Evolutionary conservation across 2,888 invertebrate genomes (phyloP), one percentile per base, ranked within the genome.

Genomic region (Caenorhabditis panamensis): DNA sequence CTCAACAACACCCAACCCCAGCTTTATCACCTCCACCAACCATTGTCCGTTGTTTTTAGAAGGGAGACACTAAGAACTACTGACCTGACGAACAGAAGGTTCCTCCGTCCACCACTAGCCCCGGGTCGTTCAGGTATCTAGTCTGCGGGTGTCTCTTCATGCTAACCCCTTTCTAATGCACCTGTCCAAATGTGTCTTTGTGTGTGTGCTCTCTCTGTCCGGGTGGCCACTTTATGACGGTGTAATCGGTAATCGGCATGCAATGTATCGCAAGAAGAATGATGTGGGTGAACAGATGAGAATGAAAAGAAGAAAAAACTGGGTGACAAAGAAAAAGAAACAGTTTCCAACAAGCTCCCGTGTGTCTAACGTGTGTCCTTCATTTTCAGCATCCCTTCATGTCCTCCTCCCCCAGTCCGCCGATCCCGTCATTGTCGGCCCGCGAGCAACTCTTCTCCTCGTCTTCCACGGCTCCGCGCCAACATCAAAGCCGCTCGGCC

Each of bases 41-140:
- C 31, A 61, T 53, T 71, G 67, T 61, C 51, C 20, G 58, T 54
- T 64, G 31, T 53, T 72, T 31, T 79, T 69, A 79, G 78, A 79
- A 79, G 67, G 78, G 66, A 62, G 36, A 37, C 2, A 79, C 78
- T 79, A 79, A 67, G 61, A 79, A 79, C 71, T 79, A 79, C 61
- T 79, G 72, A 79, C 56, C 18, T 1, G 13, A n/a, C n/a, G n/a
- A n/a, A n/a, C n/a, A n/a, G n/a, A n/a, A n/a, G n/a, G n/a, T n/a
- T n/a, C n/a, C n/a, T n/a, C n/a, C 31, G 4, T 31, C 31, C 31
- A 6, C 31, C 31, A 31, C 31, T 31, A 31, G 31, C 31, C 59
- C 37, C 36, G n/a, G 69, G 71, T 49, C 16, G 13, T 41, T 37
- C 58, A 64, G 72, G 63, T 72, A 64, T 41, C 36, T 58, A 58